Base-by-base conservation (phyloP, 2,888 invertebrate genomes). In the Celastrina argiolus region DNA sequence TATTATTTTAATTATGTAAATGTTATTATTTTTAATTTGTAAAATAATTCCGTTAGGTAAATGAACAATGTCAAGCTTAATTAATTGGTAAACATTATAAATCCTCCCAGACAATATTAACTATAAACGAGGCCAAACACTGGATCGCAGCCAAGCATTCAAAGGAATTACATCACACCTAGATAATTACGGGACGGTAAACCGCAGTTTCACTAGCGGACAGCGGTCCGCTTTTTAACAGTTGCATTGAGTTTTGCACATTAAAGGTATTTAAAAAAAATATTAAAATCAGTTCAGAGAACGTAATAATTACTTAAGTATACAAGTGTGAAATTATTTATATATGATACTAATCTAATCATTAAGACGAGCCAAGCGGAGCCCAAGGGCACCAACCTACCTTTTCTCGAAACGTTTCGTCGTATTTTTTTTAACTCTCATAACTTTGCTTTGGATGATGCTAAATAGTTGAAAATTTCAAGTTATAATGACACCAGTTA, bases 101-200 rank as follows among this genome's bases (percentile, higher is more conserved):
- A 18, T 61, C 14, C 36, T 22, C 39, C 34, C 61, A 8, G 61
- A 61, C 39, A 61, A 61, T 61, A 39, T 61, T 61, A 61, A 61
- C 61, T 61, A 61, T 36, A 22, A 51, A 51, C 51, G 61, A 61
- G 36, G 61, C 22, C 39, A 36, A 61, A 61, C 56, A 64, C 70
- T 78, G 78, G 77, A 74, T 67, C 69, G 67, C 69, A 71, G 77
- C 78, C 76, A 78, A 71, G 67, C 68, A 69, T 71, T 69, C 72
- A 73, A 72, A 76, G 75, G 73, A 76, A 77, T 78, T 61, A 61
- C 61, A 76, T 75, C 74, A 70, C 74, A 75, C 76, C 75, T 75
- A 73, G 72, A 72, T 75, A 77, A 76, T 71, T 76, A 76, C 71
- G 74, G 71, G 71, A 72, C 69, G 61, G 69, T 66, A 66, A 73